Conservation (phyloP, 92 coral and sea anemone genomes). For the Porites divaricata region DNA sequence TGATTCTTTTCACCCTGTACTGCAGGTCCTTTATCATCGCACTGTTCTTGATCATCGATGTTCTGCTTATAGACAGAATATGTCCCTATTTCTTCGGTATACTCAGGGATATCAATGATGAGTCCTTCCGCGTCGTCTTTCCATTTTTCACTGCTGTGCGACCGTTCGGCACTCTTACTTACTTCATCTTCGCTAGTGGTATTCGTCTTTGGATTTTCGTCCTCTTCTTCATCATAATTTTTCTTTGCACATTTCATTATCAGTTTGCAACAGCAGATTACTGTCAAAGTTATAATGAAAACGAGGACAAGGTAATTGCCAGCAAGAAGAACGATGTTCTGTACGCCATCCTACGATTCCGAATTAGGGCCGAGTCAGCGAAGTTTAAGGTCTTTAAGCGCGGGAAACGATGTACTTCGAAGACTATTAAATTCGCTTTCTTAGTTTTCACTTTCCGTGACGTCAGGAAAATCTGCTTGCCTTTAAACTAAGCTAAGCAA, state of each 20-base stretch:
- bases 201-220: background rate
- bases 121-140: background rate
- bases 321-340: background rate
- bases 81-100: background rate
- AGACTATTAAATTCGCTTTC: too few species aligned
- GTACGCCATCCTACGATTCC: background rate
- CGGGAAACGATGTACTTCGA: too few species aligned
- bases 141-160: background rate
- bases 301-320: background rate
- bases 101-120: background rate
- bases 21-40: background rate
- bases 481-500: too few species aligned
- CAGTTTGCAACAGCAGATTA: background rate
- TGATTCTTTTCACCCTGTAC: background rate
- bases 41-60: background rate
- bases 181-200: background rate
- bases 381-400: too few species aligned
- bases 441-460: background rate
- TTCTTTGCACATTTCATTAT: background rate
- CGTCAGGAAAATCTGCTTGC: background rate
- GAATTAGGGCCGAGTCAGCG: background rate
- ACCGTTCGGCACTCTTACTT: background rate
- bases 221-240: background rate
- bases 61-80: background rate
- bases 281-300: background rate